Evolutionary conservation across 2,797 vertebrate species (phyloP).

Genomic region (Carapus acus): DNA sequence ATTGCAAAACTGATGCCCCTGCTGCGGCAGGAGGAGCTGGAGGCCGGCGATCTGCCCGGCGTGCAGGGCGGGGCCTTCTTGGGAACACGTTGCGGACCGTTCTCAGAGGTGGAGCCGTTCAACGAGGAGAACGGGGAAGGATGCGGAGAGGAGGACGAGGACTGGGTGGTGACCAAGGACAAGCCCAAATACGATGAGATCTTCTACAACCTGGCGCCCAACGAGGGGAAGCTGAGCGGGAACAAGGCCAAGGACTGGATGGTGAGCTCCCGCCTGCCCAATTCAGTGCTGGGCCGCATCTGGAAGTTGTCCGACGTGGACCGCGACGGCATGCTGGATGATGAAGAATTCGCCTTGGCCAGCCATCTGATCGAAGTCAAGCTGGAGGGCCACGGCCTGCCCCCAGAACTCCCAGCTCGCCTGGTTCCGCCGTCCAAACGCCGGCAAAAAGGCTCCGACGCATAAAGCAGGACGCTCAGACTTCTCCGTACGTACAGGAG

Average conservation of each 20-base stretch:
- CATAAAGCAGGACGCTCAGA: constrained; percentile 58
- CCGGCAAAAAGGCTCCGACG: constrained; percentile 85
- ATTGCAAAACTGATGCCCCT: constrained; percentile 91
- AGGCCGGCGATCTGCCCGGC: constrained; percentile 70
- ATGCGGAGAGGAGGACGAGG: constrained; percentile 67
- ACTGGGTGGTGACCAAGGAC: constrained; percentile 92
- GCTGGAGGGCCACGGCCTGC: constrained; percentile 88
- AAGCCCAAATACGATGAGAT: constrained; percentile 95
- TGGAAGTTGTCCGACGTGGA: constrained; percentile 95
- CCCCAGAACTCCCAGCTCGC: constrained; percentile 80
- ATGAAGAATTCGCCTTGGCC: constrained; percentile 90
- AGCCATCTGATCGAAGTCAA: constrained; percentile 92
- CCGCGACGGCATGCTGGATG: constrained; percentile 90
- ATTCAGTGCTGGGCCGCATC: constrained; percentile 89
- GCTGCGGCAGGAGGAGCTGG: constrained; percentile 86
- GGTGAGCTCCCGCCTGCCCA: constrained; percentile 88
- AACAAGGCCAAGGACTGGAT: constrained; percentile 91
- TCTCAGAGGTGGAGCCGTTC: constrained; percentile 78
- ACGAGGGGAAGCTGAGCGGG: constrained; percentile 88
- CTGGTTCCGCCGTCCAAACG: constrained; percentile 90
- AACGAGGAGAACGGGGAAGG: constrained; percentile 68
- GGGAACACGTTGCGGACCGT: constrained; percentile 82
- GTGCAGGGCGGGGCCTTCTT: constrained; percentile 90
- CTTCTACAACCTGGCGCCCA: constrained; percentile 89
- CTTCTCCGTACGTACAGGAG: constrained; percentile 11